A percentile compares a stretch with the other conserved stretches of the same genome.
These are phyloP conservation scores for Actinernus sp. DNA, from an alignment of 92 coral and sea anemone species.

Conservation along the genomic window DNA sequence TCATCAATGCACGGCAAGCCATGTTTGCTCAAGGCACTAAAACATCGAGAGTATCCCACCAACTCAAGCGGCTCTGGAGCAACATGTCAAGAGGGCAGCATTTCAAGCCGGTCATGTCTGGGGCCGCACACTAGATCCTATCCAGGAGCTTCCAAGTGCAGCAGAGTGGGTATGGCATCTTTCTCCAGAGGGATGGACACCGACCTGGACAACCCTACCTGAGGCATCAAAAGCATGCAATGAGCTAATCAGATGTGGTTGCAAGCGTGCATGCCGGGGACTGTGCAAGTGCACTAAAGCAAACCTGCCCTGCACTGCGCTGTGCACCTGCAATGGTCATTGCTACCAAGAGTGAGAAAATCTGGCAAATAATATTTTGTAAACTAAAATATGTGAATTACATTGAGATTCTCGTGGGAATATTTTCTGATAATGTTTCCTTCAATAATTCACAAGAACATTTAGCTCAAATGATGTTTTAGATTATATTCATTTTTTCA, in stretches of 20 bases:
- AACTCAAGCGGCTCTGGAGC: conserved; percentile 57
- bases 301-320: conserved; percentile 58
- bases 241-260: conserved; percentile 68
- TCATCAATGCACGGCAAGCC: conserved; percentile 40
- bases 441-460: not conserved
- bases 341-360: conserved; percentile 36
- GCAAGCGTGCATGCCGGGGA: conserved; percentile 47
- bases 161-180: conserved; percentile 65
- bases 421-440: not conserved
- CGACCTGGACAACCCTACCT: conserved; percentile 63
- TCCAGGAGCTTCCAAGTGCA: conserved; percentile 59
- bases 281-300: conserved; percentile 57
- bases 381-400: too few species aligned
- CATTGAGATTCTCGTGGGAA: not conserved
- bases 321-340: conserved; percentile 47
- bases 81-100: too few species aligned
- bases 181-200: conserved; percentile 30
- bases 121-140: conserved; percentile 45
- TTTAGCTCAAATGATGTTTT: too few species aligned
- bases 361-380: not conserved
- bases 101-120: conserved; percentile 68
- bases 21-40: conserved; percentile 51
- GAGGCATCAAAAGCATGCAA: conserved; percentile 70
- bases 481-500: too few species aligned
- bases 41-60: conserved; percentile 58